phyloP scores from a whole-genome alignment of 2,113 vertebrate genomes.

The Bufo gargarizans region DNA sequence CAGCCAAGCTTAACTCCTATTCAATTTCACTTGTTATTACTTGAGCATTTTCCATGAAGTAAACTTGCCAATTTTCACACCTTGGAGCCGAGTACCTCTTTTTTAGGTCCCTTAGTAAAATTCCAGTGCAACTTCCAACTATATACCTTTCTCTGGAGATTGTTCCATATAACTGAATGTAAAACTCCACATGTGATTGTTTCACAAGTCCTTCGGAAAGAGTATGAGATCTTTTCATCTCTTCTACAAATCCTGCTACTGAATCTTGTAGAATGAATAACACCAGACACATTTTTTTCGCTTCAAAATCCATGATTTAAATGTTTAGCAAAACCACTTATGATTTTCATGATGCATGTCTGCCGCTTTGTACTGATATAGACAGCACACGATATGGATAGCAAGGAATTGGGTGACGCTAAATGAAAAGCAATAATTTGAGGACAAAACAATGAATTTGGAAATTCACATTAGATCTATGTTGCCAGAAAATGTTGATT shows the following conservation, averaged over 20 bases:
- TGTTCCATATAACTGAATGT: constrained; percentile 36
- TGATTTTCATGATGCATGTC: constrained; percentile 9
- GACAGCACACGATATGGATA: background rate
- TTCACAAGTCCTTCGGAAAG: constrained; percentile 54
- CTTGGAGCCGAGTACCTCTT: constrained; percentile 44
- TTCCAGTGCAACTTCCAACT: constrained; percentile 55
- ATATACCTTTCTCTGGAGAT: constrained; percentile 55
- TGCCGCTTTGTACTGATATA: background rate
- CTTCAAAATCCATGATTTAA: constrained; percentile 18
- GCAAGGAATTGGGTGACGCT: background rate
- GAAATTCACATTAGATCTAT: no score
- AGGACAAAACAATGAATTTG: background rate
- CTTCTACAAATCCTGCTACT: constrained; percentile 56
- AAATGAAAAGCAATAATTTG: background rate
- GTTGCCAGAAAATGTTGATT: no score
- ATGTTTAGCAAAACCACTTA: constrained; percentile 26
- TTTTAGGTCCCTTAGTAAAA: constrained; percentile 53
- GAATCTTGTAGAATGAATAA: constrained; percentile 53
- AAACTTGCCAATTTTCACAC: constrained; percentile 57
- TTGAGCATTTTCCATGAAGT: constrained; percentile 50
- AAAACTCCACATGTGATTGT: constrained; percentile 55
- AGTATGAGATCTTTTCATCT: constrained; percentile 59
- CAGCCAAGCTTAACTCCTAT: constrained; percentile 58
- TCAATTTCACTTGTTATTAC: constrained; percentile 57
- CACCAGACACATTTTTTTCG: background rate